Conservation (phyloP, 2,888 invertebrate genomes). For the Thecocarcelia acutangulata region DNA sequence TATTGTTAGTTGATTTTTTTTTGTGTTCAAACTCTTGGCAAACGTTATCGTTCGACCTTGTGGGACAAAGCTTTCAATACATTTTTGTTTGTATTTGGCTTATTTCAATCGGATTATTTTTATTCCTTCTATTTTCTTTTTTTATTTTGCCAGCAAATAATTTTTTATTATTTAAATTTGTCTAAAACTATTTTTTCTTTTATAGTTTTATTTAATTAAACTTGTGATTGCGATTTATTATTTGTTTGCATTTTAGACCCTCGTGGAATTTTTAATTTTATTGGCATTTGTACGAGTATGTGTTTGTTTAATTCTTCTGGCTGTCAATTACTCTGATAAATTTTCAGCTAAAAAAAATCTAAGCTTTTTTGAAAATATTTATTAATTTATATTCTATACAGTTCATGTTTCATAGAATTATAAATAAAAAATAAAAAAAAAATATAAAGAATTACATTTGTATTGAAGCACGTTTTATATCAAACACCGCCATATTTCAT, state of each 20-base stretch:
- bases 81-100: too few relatives aligned
- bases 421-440: conserved; percentile 10
- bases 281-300: conserved; percentile 13
- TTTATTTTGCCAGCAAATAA: not conserved
- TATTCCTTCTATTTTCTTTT: too few relatives aligned
- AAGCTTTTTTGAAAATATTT: conserved; percentile 15
- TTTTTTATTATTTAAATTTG: too few relatives aligned
- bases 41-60: too few relatives aligned
- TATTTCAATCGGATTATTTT: too few relatives aligned
- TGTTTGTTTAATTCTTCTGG: conserved; percentile 12
- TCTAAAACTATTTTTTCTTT: not conserved
- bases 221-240: not conserved
- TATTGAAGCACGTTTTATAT: conserved; percentile 50
- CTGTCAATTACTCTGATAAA: conserved; percentile 26
- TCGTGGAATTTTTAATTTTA: conserved; percentile 41
- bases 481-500: conserved; percentile 65
- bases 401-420: conserved; percentile 53
- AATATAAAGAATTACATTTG: not conserved
- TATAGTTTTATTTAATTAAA: conserved; percentile 29
- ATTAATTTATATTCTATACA: conserved; percentile 63
- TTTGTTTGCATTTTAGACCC: not conserved
- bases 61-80: too few relatives aligned
- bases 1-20: too few relatives aligned
- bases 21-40: too few relatives aligned
- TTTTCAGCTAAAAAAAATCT: conserved; percentile 12